Evolutionary conservation across 2,888 invertebrate genomes (phyloP).

Genomic region (Zootermopsis nevadensis): DNA sequence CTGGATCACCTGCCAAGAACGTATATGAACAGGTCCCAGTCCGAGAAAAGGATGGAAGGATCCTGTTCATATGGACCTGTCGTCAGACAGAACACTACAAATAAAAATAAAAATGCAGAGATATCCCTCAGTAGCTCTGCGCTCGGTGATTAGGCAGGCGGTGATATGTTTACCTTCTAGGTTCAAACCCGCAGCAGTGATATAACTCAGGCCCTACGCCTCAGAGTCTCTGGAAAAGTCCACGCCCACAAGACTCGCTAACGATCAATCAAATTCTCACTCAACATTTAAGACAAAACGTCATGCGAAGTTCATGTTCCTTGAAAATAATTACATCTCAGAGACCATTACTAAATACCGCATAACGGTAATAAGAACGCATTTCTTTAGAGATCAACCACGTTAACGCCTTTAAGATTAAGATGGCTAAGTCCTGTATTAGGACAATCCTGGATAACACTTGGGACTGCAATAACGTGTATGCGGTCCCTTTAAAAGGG

Average conservation of each 20-base stretch:
- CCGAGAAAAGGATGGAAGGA: too few relatives aligned
- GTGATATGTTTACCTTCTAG: neutral
- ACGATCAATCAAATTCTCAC: constrained; percentile 45
- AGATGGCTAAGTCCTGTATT: too few relatives aligned
- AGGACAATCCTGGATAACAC: too few relatives aligned
- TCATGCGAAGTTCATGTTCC: neutral
- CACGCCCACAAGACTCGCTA: constrained; percentile 35
- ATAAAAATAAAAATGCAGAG: too few relatives aligned
- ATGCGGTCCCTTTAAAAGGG: too few relatives aligned
- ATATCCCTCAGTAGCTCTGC: neutral
- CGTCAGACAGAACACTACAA: too few relatives aligned
- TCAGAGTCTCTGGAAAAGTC: neutral
- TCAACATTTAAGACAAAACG: constrained; percentile 24
- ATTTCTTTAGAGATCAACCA: too few relatives aligned
- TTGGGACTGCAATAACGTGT: too few relatives aligned
- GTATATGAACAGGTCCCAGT: too few relatives aligned
- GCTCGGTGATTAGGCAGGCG: constrained; percentile 20
- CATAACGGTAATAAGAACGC: neutral
- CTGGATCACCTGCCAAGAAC: too few relatives aligned
- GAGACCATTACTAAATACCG: neutral
- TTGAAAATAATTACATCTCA: constrained; percentile 18
- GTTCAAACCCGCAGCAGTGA: constrained; percentile 3
- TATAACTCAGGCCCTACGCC: neutral
- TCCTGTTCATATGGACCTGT: too few relatives aligned
- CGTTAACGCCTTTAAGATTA: too few relatives aligned